phyloP scores from a whole-genome alignment of 1,140 invertebrate genomes.

The Drosophila azteca region DNA sequence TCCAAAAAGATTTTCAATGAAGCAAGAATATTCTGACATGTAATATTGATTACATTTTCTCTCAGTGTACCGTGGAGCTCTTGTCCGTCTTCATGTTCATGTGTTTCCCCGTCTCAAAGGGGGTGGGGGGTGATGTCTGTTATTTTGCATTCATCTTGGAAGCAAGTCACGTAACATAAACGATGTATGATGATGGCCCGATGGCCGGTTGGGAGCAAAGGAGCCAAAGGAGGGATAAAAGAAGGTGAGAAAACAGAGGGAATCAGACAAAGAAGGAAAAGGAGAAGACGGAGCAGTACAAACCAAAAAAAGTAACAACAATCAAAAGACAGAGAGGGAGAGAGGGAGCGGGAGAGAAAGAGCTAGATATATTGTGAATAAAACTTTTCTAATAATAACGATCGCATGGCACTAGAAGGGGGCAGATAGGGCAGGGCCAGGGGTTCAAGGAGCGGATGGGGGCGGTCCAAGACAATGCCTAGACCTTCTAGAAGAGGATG shows the following conservation, averaged over 20 bases:
- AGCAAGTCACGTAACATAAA: constrained; percentile 61
- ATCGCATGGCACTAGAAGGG: constrained; percentile 29
- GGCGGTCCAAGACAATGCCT: constrained; percentile 40
- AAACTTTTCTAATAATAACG: constrained; percentile 58
- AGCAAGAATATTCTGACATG: too few relatives aligned
- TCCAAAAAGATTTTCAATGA: too few relatives aligned
- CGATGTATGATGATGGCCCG: constrained; percentile 55
- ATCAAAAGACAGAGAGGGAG: constrained; percentile 29
- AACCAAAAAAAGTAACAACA: constrained; percentile 31
- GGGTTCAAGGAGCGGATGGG: too few relatives aligned
- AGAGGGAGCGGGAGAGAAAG: constrained; percentile 12
- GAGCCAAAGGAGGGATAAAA: constrained; percentile 40
- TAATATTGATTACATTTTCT: too few relatives aligned
- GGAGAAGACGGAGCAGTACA: constrained; percentile 19
- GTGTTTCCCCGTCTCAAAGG: constrained; percentile 14
- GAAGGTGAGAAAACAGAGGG: constrained; percentile 6
- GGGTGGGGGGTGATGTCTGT: constrained; percentile 11
- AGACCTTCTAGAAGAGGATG: background rate
- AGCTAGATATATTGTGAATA: constrained; percentile 49
- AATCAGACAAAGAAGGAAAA: background rate
- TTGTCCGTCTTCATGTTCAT: too few relatives aligned
- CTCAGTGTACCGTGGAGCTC: too few relatives aligned
- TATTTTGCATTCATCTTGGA: constrained; percentile 60
- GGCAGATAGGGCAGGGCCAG: background rate
- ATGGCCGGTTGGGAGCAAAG: background rate